These are phyloP conservation scores for Sternotherus odoratus DNA, from an alignment of 2,797 vertebrate genomes.

Conservation along the genomic window DNA sequence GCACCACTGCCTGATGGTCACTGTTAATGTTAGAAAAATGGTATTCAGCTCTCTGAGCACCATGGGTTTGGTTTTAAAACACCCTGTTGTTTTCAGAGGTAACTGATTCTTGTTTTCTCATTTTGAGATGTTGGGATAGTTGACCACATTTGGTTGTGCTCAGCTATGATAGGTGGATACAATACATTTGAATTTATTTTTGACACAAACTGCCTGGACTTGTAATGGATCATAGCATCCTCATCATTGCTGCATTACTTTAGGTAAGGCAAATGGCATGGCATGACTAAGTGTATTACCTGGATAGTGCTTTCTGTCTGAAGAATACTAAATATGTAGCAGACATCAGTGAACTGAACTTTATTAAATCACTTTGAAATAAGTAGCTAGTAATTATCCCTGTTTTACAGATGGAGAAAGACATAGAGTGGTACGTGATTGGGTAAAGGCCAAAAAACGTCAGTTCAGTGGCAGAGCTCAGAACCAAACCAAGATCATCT, in stretches of 20 bases:
- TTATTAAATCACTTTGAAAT: not conserved
- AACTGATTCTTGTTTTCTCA: too few species aligned
- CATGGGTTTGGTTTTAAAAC: not conserved
- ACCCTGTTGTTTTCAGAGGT: too few species aligned
- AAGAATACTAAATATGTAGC: not conserved
- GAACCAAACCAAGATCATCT: not conserved
- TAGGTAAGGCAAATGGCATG: not conserved
- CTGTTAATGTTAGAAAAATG: not conserved
- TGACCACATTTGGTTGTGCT: too few species aligned
- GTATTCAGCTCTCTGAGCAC: not conserved
- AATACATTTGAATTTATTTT: too few species aligned
- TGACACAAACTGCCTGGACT: too few species aligned
- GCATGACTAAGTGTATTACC: not conserved
- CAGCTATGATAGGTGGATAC: too few species aligned
- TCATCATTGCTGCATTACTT: too few species aligned
- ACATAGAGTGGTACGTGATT: not conserved
- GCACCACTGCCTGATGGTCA: not conserved
- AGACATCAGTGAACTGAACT: too few species aligned
- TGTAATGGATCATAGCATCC: too few species aligned
- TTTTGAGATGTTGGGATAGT: too few species aligned
- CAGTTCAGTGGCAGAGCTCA: not conserved
- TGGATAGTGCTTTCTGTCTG: not conserved
- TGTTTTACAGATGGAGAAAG: not conserved
- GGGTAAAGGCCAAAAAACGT: not conserved
- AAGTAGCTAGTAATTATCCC: not conserved